Percentiles rank a stretch among this genome's conserved stretches.
Conservation (phyloP, 2,113 vertebrate species). For the Origma solitaria region DNA sequence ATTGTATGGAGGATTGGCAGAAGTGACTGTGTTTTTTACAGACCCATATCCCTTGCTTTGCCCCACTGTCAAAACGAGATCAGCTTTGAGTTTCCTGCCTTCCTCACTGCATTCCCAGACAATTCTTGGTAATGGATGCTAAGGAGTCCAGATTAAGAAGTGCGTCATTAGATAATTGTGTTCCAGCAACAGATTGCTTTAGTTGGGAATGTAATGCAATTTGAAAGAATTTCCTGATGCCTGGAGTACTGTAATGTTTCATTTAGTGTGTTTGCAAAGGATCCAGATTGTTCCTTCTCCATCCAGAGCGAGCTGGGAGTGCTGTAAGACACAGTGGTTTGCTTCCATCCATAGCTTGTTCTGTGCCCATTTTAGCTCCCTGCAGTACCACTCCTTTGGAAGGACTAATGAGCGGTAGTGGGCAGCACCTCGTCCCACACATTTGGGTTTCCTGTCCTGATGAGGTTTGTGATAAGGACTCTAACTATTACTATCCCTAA, state of each 20-base stretch:
- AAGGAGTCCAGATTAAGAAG: background rate
- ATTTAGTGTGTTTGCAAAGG: background rate
- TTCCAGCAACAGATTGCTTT: constrained; percentile 10
- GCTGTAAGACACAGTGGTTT: background rate
- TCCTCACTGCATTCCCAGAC: background rate
- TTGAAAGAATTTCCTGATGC: constrained; percentile 9
- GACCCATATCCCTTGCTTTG: background rate
- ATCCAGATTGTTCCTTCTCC: background rate
- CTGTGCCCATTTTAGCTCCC: background rate
- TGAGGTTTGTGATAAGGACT: background rate
- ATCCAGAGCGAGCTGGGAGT: background rate
- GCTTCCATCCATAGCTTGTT: accelerated
- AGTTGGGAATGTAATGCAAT: background rate
- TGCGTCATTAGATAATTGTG: background rate
- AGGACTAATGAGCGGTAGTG: background rate
- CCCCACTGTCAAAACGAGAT: background rate
- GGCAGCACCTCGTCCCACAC: background rate
- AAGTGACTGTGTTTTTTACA: background rate
- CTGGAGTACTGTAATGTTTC: background rate
- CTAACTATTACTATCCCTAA: background rate
- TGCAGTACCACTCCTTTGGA: background rate
- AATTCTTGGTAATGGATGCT: background rate
- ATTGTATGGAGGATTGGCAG: background rate
- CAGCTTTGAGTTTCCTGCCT: background rate
- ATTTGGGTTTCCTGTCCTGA: background rate